These are phyloP conservation scores for Argya squamiceps DNA, from an alignment of 2,797 vertebrate genomes.

Conservation along the genomic window DNA sequence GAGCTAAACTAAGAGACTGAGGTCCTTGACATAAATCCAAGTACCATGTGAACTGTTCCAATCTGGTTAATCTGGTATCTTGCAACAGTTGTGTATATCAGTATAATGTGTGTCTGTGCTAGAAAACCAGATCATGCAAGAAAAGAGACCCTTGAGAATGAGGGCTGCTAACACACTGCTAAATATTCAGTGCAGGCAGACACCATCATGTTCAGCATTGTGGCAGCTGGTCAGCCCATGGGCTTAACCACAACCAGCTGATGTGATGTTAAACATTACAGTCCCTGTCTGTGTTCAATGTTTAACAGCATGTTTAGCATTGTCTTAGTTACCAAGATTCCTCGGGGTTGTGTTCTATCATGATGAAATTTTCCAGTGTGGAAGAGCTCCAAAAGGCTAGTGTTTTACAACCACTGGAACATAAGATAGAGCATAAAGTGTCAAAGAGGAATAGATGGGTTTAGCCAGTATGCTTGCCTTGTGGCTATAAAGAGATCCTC, in stretches of 20 bases:
- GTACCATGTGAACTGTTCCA: neutral
- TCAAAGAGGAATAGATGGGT: neutral
- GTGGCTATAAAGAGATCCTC: neutral
- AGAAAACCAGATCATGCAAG: neutral
- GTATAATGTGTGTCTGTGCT: neutral
- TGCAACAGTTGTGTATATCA: neutral
- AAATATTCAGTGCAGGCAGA: neutral
- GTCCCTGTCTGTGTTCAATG: slow-evolving; percentile 18
- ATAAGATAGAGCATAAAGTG: neutral
- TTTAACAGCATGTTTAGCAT: slow-evolving; percentile 64
- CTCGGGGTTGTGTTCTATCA: slow-evolving; percentile 41
- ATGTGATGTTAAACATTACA: slow-evolving; percentile 54
- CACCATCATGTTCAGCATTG: neutral
- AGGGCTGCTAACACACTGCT: neutral
- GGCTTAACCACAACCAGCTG: slow-evolving; percentile 60
- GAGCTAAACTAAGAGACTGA: neutral
- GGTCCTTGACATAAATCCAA: neutral
- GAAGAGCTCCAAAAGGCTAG: slow-evolving; percentile 28
- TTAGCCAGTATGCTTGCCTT: neutral
- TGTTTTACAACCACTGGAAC: slow-evolving; percentile 35
- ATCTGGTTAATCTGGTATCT: neutral
- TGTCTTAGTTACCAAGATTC: slow-evolving; percentile 63
- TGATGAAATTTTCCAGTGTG: slow-evolving; percentile 58
- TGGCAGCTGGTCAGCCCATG: slow-evolving; percentile 53
- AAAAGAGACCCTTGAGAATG: neutral